Conservation (phyloP, 2,888 invertebrate genomes). For the Globia sparganii region DNA sequence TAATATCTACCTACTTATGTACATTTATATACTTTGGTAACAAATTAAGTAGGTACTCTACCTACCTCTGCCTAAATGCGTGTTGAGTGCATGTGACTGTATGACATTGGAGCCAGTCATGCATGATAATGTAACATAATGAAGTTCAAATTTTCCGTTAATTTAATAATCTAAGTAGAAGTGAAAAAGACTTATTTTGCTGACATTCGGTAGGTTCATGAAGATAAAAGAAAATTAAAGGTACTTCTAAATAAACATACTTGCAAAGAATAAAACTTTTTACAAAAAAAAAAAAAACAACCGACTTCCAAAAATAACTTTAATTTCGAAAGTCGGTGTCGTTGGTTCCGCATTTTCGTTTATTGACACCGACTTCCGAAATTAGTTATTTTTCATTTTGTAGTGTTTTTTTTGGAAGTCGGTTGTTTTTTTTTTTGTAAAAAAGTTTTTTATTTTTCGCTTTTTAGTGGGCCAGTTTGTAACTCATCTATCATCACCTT, state of each 20-base stretch:
- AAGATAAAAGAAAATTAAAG: not conserved
- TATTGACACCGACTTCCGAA: no score
- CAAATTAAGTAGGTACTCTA: slow-evolving; percentile 5
- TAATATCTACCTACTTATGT: slow-evolving; percentile 1
- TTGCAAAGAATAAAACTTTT: no score
- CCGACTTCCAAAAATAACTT: no score
- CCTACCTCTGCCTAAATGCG: not conserved
- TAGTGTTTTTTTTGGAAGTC: no score
- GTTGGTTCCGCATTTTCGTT: no score
- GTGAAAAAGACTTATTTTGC: not conserved
- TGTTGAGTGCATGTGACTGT: not conserved
- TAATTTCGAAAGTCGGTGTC: no score
- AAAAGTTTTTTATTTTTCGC: no score
- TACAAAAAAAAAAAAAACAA: no score
- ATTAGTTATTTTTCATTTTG: no score
- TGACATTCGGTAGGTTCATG: not conserved
- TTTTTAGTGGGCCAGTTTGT: no score
- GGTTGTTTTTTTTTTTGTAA: no score
- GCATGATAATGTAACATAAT: slow-evolving; percentile 4
- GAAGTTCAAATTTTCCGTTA: slow-evolving; percentile 1
- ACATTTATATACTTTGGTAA: not conserved
- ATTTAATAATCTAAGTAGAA: not conserved
- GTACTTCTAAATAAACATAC: not conserved
- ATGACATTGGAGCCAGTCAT: slow-evolving; percentile 20
- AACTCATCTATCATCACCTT: no score